Conservation (phyloP, 2,888 invertebrate genomes). For the Dyspetes luteomarginatus region DNA sequence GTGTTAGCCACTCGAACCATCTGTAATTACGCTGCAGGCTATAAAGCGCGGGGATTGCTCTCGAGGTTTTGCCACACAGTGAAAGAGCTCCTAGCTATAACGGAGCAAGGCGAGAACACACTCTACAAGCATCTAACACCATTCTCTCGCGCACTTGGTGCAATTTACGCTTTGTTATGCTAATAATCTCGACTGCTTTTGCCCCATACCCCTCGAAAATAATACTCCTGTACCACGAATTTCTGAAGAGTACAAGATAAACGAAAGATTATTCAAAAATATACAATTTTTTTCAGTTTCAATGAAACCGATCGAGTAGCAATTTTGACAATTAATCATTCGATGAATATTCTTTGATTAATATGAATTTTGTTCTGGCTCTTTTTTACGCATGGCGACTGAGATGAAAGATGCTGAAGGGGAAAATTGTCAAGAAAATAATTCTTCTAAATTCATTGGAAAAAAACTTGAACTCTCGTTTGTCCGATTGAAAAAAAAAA, state of each 20-base stretch:
- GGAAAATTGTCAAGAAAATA: too few species aligned
- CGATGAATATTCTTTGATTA: too few species aligned
- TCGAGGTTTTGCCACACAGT: slow-evolving; percentile 1
- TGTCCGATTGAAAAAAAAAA: neutral
- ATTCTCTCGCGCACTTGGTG: slow-evolving; percentile 56
- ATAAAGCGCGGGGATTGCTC: slow-evolving; percentile 23
- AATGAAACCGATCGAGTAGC: neutral
- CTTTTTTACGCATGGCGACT: too few species aligned
- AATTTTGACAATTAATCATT: neutral
- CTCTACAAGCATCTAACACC: slow-evolving; percentile 23
- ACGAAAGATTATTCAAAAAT: neutral
- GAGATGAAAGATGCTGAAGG: too few species aligned
- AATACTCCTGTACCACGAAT: slow-evolving; percentile 28
- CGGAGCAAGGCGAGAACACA: too few species aligned
- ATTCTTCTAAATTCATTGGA: too few species aligned
- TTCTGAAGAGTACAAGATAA: neutral
- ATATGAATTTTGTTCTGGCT: too few species aligned
- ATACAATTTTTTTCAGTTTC: too few species aligned
- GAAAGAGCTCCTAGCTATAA: slow-evolving; percentile 8
- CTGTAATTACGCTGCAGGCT: slow-evolving; percentile 52
- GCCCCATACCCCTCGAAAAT: slow-evolving; percentile 19
- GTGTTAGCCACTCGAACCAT: slow-evolving; percentile 35
- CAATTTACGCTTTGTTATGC: slow-evolving; percentile 76
- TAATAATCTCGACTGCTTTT: slow-evolving; percentile 71
- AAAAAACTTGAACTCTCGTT: neutral